Evolutionary conservation across 2,888 invertebrate genomes (phyloP), one percentile per base, ranked within the genome.

Genomic region (Euzophera pinguis): DNA sequence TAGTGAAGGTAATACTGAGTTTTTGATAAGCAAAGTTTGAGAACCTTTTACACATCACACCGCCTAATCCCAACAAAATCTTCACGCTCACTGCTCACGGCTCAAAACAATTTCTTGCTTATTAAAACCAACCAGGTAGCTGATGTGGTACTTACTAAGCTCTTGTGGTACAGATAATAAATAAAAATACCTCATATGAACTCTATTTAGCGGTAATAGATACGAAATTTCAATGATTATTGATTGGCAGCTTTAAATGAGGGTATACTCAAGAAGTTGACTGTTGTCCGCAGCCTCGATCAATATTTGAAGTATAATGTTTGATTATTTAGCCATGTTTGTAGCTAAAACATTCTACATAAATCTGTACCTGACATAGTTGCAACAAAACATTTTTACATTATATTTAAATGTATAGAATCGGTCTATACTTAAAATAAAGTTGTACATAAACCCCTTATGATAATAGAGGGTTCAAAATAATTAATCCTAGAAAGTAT

Each of bases 31-130:
- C 55, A 57, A 69, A 76, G 60, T 82, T 89, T 88, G 83, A 75
- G 75, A 65, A 61, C 39, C 79, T 49, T 47, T 35, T 53, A 60
- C 57, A 48, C 69, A 66, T 63, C 75, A 78, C 74, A 64, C 69
- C 57, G 63, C 64, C 64, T 87, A 87, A 88, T 86, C 88, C 84
- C 68, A 60, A 64, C 80, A 69, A 83, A 79, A 80, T 79, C 77
- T 87, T 90, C 81, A 90, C 89, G 90, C 83, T 86, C 72, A 71
- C 75, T 69, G 83, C 78, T 57, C 87, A 78, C 75, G 59, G 70
- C 79, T 86, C 85, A 87, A 87, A 89, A 90, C 87, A 90, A 88
- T 87, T 87, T 89, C 75, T 78, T 77, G 80, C 81, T 76, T 87
- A 88, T 88, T 88, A 86, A 86, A 85, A 76, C 64, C 67, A 73